Evolutionary conservation across 2,113 vertebrate genomes (phyloP), one percentile per base, ranked within the genome.

Genomic region (Oncorhynchus gorbuscha): DNA sequence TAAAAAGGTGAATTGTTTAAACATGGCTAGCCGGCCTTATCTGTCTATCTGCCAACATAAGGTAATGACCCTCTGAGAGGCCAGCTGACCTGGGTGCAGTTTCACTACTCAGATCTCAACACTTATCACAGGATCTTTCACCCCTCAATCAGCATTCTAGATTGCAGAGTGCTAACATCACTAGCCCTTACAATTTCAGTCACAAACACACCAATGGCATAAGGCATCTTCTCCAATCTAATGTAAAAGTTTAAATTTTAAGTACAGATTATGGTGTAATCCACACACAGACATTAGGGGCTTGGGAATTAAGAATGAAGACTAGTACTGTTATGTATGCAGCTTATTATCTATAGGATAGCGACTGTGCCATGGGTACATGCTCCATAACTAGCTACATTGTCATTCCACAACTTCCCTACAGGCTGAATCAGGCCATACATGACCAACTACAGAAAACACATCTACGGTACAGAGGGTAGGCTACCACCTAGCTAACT

Each of bases 1-100:
- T 74, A 68, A 81, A 75, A 24, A 68, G 79, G 79, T 81, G 82
- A 81, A 83, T 79, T 84, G 84, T 82, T 81, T 45, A 86, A 70
- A 83, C 73, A 75, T 85, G 84, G 73, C 83, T 83, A 83, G 5
- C 30, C 66, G 66, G 28, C 5, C 28, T 8, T 68, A 8, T 30
- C 13, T 68, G 4, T 32, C 26, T 68, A 4, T 69, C 16, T 35
- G 67, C 3, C 26, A 45, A 18, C 67, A 35, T 6, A 39, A 18
- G 66, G 32, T 18, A 69, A 45, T 16, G 28, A 7, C 30, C 3
- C 26, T 18, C 7, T 1, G 51, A 55, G 51, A 55, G 12, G n/a
- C n/a, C 59, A 24, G 7, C n/a, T 62, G 59, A 24, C n/a, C 59
- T n/a, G 59, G n/a, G n/a, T 62, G 59, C 13, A 62, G n/a, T 62